These are phyloP conservation scores for Sceloporus tristichus DNA, from an alignment of 2,113 vertebrate genomes.

Conservation along the genomic window DNA sequence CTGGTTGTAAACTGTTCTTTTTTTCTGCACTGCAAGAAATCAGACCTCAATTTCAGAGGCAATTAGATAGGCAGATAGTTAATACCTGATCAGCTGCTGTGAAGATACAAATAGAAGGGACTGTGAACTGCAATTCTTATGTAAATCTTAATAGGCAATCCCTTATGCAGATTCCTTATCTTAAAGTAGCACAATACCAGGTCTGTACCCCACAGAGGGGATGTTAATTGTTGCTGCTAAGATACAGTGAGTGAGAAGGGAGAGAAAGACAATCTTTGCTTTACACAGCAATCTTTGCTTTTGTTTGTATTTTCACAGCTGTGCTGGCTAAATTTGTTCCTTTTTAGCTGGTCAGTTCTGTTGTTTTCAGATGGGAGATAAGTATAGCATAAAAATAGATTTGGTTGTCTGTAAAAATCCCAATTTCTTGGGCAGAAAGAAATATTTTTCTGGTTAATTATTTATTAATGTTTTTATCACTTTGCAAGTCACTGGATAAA, in stretches of 20 bases:
- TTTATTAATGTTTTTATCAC: conserved; percentile 39
- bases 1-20: conserved; percentile 69
- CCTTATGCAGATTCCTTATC: conserved; percentile 77
- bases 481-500: conserved; percentile 31
- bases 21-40: conserved; percentile 70
- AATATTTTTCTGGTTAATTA: conserved; percentile 46
- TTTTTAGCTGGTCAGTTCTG: conserved; percentile 39
- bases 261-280: conserved; percentile 27
- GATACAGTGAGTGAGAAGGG: conserved; percentile 23
- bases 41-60: conserved; percentile 72
- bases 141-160: conserved; percentile 77
- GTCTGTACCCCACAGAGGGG: conserved; percentile 52
- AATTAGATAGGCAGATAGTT: conserved; percentile 80
- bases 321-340: conserved; percentile 30
- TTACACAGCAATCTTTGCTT: conserved; percentile 49
- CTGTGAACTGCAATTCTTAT: conserved; percentile 72
- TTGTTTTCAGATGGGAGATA: conserved; percentile 59
- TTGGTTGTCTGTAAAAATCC: conserved; percentile 62
- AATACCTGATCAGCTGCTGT: conserved; percentile 75
- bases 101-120: conserved; percentile 67
- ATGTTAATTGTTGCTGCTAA: conserved; percentile 47
- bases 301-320: conserved; percentile 59
- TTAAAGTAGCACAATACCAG: conserved; percentile 46
- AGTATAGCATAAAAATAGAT: conserved; percentile 58
- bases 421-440: conserved; percentile 64